Conservation (phyloP, 2,113 vertebrate species). For the Lutjanus erythropterus region DNA sequence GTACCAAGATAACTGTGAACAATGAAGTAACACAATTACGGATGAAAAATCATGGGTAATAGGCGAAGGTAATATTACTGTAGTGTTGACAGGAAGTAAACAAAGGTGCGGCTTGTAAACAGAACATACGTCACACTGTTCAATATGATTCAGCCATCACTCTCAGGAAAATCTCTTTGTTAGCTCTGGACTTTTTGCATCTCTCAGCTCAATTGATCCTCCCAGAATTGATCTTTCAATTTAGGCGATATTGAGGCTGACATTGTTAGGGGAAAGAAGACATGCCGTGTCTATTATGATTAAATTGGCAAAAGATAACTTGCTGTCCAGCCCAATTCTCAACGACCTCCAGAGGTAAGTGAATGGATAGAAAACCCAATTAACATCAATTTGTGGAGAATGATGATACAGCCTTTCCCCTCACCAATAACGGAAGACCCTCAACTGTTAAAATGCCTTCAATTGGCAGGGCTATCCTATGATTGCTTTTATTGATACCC, state of each 20-base stretch:
- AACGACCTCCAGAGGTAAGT: conserved; percentile 66
- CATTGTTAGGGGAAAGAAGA: conserved; percentile 26
- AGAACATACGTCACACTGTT: too few relatives aligned
- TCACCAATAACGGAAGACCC: conserved; percentile 45
- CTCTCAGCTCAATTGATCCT: conserved; percentile 37
- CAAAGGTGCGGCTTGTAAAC: too few relatives aligned
- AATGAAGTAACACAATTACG: too few relatives aligned
- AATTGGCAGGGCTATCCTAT: conserved; percentile 59
- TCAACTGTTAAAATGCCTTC: conserved; percentile 63
- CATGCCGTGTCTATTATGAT: conserved; percentile 50
- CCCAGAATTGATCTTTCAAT: conserved; percentile 56
- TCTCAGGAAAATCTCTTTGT: conserved; percentile 11
- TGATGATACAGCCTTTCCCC: conserved; percentile 55
- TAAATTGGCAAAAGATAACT: conserved; percentile 60
- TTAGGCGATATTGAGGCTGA: conserved; percentile 35
- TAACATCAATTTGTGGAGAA: conserved; percentile 55
- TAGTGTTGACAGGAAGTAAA: too few relatives aligned
- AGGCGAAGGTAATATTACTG: too few relatives aligned
- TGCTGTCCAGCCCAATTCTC: conserved; percentile 53
- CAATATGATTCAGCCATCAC: neutral
- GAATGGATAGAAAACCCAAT: conserved; percentile 65
- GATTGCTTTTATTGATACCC: conserved; percentile 74
- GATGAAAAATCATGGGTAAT: too few relatives aligned
- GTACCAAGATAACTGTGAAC: too few relatives aligned
- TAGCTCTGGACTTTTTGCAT: conserved; percentile 12